Percentiles rank a stretch among this genome's conserved stretches.
Conservation (phyloP, 2,888 invertebrate genomes). For the Protophormia terraenovae region DNA sequence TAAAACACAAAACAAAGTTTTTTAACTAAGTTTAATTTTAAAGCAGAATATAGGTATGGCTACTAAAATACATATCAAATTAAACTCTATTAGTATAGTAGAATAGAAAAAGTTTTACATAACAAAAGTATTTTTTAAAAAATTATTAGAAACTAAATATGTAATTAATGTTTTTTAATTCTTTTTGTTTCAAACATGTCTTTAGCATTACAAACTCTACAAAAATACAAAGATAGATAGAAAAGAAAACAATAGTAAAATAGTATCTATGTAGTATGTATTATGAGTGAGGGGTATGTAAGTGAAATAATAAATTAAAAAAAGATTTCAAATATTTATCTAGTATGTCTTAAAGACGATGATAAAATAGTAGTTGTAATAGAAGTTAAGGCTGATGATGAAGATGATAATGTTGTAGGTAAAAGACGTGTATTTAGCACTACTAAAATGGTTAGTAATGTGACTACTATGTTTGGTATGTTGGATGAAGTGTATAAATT, state of each 20-base stretch:
- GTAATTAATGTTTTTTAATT: not conserved
- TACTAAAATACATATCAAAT: not conserved
- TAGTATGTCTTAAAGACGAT: slow-evolving; percentile 52
- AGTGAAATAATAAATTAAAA: slow-evolving; percentile 8
- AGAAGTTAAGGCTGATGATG: slow-evolving; percentile 64
- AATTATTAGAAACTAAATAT: not conserved
- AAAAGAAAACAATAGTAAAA: not conserved
- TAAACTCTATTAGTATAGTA: not conserved
- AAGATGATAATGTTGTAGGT: slow-evolving; percentile 39
- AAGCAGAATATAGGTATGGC: slow-evolving; percentile 29
- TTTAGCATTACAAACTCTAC: slow-evolving; percentile 66
- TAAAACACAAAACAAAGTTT: not conserved
- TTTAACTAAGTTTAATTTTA: not conserved
- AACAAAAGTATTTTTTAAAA: not conserved
- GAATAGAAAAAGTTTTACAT: slow-evolving; percentile 21
- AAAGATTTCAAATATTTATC: slow-evolving; percentile 40
- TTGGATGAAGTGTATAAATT: slow-evolving; percentile 75
- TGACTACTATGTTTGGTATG: slow-evolving; percentile 64
- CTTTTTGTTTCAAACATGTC: slow-evolving; percentile 39
- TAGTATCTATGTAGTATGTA: slow-evolving; percentile 11
- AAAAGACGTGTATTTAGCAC: slow-evolving; percentile 64
- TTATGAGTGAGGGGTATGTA: not conserved
- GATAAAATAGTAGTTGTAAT: slow-evolving; percentile 43
- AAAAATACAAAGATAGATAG: not conserved
- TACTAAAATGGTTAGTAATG: slow-evolving; percentile 61